A percentile compares a stretch with the other conserved stretches of the same genome.
phyloP scores from a whole-genome alignment of 1,140 invertebrate species.

The Aphaenogaster rudis region DNA sequence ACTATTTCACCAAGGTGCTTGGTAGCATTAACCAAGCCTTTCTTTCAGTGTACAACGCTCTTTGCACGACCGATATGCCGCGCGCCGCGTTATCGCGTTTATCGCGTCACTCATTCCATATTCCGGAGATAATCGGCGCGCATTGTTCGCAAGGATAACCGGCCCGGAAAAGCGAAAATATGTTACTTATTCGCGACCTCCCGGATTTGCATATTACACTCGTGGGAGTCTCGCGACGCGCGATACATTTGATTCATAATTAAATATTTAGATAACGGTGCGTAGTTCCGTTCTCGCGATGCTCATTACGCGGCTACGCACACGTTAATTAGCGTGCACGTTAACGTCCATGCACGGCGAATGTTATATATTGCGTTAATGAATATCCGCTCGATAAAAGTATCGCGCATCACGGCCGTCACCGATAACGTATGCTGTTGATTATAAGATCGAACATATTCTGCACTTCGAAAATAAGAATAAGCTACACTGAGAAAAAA shows the following conservation, averaged over 20 bases:
- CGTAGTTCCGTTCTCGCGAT: conserved; percentile 8
- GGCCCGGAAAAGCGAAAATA: conserved; percentile 1
- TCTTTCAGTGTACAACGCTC: neutral
- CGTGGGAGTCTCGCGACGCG: neutral
- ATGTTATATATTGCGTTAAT: conserved; percentile 37
- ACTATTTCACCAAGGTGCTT: too few species aligned
- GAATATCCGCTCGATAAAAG: conserved; percentile 9
- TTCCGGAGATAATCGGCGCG: conserved; percentile 6
- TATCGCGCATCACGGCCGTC: neutral
- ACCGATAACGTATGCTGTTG: neutral
- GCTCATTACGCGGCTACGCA: neutral
- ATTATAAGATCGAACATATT: neutral
- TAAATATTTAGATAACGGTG: conserved; percentile 21
- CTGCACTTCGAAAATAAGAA: neutral
- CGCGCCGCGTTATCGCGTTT: conserved; percentile 16
- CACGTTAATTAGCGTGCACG: conserved; percentile 17
- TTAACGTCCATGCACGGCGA: neutral
- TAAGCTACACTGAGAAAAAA: too few species aligned
- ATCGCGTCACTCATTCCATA: neutral
- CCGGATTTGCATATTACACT: neutral
- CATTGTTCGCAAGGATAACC: conserved; percentile 1
- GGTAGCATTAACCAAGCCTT: too few species aligned
- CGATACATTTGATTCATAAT: conserved; percentile 32
- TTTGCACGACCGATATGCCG: neutral
- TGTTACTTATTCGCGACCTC: neutral